A percentile compares a stretch with the other conserved stretches of the same genome.
These are phyloP conservation scores for Pantelozetes paolii DNA, from an alignment of 2,888 invertebrate species.

Conservation along the genomic window DNA sequence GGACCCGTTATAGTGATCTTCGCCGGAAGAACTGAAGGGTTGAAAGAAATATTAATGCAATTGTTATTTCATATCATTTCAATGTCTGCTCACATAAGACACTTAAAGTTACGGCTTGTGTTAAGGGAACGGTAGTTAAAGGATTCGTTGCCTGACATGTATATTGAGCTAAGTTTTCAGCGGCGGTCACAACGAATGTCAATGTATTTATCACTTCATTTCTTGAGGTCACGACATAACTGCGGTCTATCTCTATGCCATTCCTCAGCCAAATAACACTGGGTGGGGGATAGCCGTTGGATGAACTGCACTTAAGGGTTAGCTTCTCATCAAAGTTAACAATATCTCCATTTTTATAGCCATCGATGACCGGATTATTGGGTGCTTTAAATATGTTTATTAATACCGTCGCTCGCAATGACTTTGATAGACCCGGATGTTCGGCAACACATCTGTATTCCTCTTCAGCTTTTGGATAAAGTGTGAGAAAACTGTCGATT, in stretches of 20 bases:
- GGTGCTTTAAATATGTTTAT: constrained; percentile 42
- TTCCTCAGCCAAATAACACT: constrained; percentile 42
- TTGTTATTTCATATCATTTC: not conserved
- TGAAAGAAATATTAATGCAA: not conserved
- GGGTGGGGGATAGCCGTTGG: constrained; percentile 43
- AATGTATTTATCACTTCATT: constrained; percentile 49
- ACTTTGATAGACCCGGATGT: constrained; percentile 41
- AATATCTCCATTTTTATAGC: constrained; percentile 40
- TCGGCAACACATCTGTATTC: constrained; percentile 42
- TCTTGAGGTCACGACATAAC: constrained; percentile 26
- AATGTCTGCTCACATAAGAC: constrained; percentile 45
- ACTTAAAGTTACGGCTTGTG: constrained; percentile 45
- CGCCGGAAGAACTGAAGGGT: constrained; percentile 46
- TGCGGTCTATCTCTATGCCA: constrained; percentile 42
- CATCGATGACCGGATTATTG: constrained; percentile 42
- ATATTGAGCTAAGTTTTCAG: constrained; percentile 53
- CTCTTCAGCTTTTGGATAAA: constrained; percentile 46
- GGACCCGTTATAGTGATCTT: constrained; percentile 47
- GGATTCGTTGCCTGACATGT: constrained; percentile 52
- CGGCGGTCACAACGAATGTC: constrained; percentile 49
- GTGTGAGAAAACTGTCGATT: constrained; percentile 44
- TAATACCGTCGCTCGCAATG: constrained; percentile 41
- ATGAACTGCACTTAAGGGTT: constrained; percentile 41
- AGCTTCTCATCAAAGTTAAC: constrained; percentile 36
- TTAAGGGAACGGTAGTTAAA: constrained; percentile 42